Percentiles rank a stretch among this genome's conserved stretches.
These are phyloP conservation scores for Melieria crassipennis DNA, from an alignment of 2,888 invertebrate species.

Conservation along the genomic window DNA sequence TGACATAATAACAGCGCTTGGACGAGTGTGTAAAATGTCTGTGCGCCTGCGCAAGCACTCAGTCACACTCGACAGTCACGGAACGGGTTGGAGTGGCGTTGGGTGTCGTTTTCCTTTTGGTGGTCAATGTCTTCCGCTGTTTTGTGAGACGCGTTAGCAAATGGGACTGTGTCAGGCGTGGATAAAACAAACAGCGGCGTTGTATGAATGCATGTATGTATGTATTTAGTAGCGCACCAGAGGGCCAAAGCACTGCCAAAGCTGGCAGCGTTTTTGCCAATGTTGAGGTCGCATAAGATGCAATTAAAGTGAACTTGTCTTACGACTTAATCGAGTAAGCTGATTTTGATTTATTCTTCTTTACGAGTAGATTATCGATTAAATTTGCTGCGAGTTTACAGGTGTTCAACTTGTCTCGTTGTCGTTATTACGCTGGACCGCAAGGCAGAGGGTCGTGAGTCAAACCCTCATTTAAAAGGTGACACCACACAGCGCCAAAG, in stretches of 20 bases:
- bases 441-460: too few relatives aligned
- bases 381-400: too few relatives aligned
- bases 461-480: too few relatives aligned
- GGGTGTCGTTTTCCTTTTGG: slow-evolving; percentile 21
- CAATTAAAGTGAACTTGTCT: not conserved
- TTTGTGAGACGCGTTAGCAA: not conserved
- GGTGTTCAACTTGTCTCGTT: too few relatives aligned
- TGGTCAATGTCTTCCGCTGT: slow-evolving; percentile 19
- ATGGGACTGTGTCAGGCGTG: too few relatives aligned
- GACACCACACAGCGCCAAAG: too few relatives aligned
- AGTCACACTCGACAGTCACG: too few relatives aligned
- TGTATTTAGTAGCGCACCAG: not conserved
- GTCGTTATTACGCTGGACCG: too few relatives aligned
- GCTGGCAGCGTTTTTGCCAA: not conserved
- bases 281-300: not conserved
- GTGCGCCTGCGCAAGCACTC: not conserved
- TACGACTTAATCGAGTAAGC: too few relatives aligned
- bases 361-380: too few relatives aligned
- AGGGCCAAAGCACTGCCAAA: not conserved
- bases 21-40: not conserved
- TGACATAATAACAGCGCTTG: not conserved
- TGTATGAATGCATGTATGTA: not conserved
- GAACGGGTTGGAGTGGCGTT: slow-evolving; percentile 50
- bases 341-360: too few relatives aligned
- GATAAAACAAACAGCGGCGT: too few relatives aligned